Conservation (phyloP, 1,140 invertebrate genomes). For the Chionoecetes opilio region DNA sequence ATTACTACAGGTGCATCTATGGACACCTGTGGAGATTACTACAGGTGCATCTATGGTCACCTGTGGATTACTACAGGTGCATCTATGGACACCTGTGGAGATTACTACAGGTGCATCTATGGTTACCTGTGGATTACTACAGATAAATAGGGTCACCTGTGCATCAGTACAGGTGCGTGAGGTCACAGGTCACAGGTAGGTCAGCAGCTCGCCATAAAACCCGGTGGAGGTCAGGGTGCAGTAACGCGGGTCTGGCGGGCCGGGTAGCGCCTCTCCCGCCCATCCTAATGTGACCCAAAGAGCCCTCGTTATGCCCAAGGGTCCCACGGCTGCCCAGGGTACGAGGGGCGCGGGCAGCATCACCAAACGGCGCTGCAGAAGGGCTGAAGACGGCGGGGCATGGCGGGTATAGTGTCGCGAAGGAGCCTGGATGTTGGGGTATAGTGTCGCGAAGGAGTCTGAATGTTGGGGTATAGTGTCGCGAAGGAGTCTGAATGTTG, state of each 20-base stretch:
- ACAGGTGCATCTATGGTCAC: no score
- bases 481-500: background rate
- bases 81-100: no score
- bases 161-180: background rate
- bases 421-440: background rate
- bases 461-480: background rate
- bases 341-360: constrained; percentile 19
- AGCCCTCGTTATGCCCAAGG: constrained; percentile 11
- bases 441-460: no score
- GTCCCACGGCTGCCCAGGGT: constrained; percentile 42
- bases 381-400: background rate
- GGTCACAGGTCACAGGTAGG: constrained; percentile 13
- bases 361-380: background rate
- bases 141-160: background rate
- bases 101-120: no score
- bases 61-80: no score
- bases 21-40: no score
- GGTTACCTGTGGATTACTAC: background rate
- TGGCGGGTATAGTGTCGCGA: constrained; percentile 1
- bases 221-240: background rate
- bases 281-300: constrained; percentile 49
- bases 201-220: constrained; percentile 16
- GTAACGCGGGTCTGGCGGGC: background rate
- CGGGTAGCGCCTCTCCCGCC: background rate
- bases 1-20: no score